Base-by-base conservation (phyloP, 2,113 vertebrate genomes). In the Pholis gunnellus region DNA sequence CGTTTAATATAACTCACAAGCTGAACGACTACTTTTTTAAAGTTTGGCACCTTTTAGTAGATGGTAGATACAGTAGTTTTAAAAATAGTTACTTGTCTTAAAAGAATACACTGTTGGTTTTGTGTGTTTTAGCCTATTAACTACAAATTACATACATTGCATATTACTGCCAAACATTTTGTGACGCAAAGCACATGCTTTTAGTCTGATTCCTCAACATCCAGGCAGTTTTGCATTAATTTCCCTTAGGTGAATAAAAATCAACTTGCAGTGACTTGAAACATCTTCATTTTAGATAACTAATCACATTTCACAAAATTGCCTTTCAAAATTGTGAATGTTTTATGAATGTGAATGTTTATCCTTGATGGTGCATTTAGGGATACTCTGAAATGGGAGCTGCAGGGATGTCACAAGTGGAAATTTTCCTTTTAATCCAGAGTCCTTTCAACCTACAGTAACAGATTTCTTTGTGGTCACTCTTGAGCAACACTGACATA, bases 91-190 rank as follows among this genome's bases (percentile, higher is more conserved):
- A 40, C 29, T 65, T 61, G 52, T 85, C 40, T 72, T 57, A n/a
- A 42, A 67, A 44, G 9, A 66, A 34, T 18, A 80, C 3, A 6
- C 31, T 29, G 22, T 13, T 59, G 66, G 64, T 65, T 70, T 63
- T 29, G 64, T 36, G 25, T 34, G 70, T 38, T 74, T 46, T 18
- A 86, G 56, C 9, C 54, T 67, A 67, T 85, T 75, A 66, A 27
- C 15, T 50, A 22, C 29, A 73, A 69, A 63, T 61, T 72, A 29
- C 42, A 60, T 42, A n/a, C 29, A 27, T 17, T 17, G 17, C 25
- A 27, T 42, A 22, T 63, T 13, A 22, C 25, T 64, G 27, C 25
- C 66, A 67, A 81, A 48, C 2, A 6, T 46, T 59, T 44, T 72
- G 4, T 54, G 31, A 72, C 44, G 68, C 42, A 80, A 50, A 66